Evolutionary conservation across 1,140 invertebrate genomes (phyloP).

Genomic region (Musca domestica): DNA sequence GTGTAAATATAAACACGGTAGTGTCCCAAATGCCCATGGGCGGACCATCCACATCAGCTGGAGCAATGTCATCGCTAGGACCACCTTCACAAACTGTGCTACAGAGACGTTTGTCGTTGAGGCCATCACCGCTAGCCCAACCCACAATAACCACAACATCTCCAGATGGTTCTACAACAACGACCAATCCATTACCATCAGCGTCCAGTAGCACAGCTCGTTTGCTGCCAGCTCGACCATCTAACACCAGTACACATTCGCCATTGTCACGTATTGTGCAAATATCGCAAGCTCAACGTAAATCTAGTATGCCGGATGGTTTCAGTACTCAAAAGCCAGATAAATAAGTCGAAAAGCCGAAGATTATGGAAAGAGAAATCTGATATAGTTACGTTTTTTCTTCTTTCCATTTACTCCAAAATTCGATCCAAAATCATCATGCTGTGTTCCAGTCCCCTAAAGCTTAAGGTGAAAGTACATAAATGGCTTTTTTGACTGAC

Average conservation of each 20-base stretch:
- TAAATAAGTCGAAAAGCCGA: background rate
- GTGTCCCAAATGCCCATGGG: slow-evolving; percentile 19
- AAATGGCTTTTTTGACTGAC: too few relatives aligned
- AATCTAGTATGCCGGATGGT: slow-evolving; percentile 50
- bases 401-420: background rate
- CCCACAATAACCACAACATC: slow-evolving; percentile 6
- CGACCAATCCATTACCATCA: background rate
- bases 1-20: slow-evolving; percentile 29
- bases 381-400: background rate
- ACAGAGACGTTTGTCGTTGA: slow-evolving; percentile 46
- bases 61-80: background rate
- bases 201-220: slow-evolving; percentile 27
- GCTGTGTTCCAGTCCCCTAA: too few relatives aligned
- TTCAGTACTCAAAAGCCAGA: slow-evolving; percentile 22
- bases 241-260: slow-evolving; percentile 41
- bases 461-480: too few relatives aligned
- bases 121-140: slow-evolving; percentile 47
- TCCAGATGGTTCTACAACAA: slow-evolving; percentile 14
- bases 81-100: slow-evolving; percentile 39
- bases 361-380: too few relatives aligned
- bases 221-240: slow-evolving; percentile 31
- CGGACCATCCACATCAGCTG: slow-evolving; percentile 18
- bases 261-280: slow-evolving; percentile 50
- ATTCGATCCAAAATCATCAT: too few relatives aligned
- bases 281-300: slow-evolving; percentile 49